Evolutionary conservation across 2,888 invertebrate genomes (phyloP).

Genomic region (Lordiphosa fenestrarum): DNA sequence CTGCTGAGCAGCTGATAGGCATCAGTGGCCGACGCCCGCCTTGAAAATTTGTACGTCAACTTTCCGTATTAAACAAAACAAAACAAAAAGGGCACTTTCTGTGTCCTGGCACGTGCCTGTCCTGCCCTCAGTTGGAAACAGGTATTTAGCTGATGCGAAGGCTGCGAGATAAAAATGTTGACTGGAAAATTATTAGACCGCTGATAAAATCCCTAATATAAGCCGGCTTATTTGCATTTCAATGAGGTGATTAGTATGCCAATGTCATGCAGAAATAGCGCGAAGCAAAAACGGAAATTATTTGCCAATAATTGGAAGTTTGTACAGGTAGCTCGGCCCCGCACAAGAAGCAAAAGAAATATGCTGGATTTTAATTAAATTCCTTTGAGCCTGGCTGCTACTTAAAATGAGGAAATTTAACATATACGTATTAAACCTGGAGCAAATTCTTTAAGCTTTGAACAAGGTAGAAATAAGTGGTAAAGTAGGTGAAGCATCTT

Average conservation of each 20-base stretch:
- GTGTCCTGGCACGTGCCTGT: slow-evolving; percentile 26
- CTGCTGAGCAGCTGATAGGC: slow-evolving; percentile 30
- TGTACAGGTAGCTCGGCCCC: background rate
- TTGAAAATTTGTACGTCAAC: slow-evolving; percentile 27
- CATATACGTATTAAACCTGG: too few species aligned
- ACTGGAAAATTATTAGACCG: slow-evolving; percentile 49
- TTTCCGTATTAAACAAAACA: slow-evolving; percentile 13
- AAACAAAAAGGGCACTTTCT: slow-evolving; percentile 5
- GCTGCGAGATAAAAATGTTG: slow-evolving; percentile 35
- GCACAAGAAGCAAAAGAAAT: background rate
- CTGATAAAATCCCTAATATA: slow-evolving; percentile 53
- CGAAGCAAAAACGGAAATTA: slow-evolving; percentile 3
- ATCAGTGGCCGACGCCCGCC: slow-evolving; percentile 18
- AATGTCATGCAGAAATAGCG: slow-evolving; percentile 26
- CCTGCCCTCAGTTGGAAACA: slow-evolving; percentile 11
- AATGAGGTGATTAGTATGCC: slow-evolving; percentile 60
- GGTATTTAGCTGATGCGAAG: slow-evolving; percentile 33
- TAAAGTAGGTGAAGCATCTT: too few species aligned
- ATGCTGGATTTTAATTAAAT: background rate
- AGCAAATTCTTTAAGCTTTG: too few species aligned
- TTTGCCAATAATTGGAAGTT: slow-evolving; percentile 10
- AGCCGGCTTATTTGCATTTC: slow-evolving; percentile 62
- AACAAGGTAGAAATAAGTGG: too few species aligned
- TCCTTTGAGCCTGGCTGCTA: too few species aligned
- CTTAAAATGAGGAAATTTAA: too few species aligned